These are phyloP conservation scores for Tiliqua scincoides DNA, from an alignment of 2,113 vertebrate species.

Conservation along the genomic window DNA sequence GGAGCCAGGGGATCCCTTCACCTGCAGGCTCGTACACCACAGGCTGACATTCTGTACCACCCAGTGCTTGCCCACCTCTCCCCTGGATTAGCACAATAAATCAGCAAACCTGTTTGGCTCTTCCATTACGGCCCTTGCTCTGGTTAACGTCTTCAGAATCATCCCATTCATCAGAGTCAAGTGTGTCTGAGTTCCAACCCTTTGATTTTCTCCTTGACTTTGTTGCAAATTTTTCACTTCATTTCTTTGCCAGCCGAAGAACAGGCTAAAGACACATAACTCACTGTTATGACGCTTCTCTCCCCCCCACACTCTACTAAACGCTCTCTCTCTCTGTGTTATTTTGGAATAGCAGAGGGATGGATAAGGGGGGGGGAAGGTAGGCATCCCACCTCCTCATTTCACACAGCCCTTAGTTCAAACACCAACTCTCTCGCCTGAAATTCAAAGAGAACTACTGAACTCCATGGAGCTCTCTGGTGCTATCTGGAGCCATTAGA, in stretches of 20 bases:
- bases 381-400: slow-evolving; percentile 15
- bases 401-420: slow-evolving; percentile 31
- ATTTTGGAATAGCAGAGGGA: slow-evolving; percentile 26
- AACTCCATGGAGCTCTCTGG: not conserved
- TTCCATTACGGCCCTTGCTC: slow-evolving; percentile 73
- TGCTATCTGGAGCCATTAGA: slow-evolving; percentile 20
- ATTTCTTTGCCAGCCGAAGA: slow-evolving; percentile 64
- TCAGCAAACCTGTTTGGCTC: slow-evolving; percentile 70
- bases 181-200: slow-evolving; percentile 55
- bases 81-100: slow-evolving; percentile 71
- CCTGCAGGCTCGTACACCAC: slow-evolving; percentile 40
- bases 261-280: slow-evolving; percentile 67
- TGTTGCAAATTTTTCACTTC: slow-evolving; percentile 67
- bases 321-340: slow-evolving; percentile 37
- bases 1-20: slow-evolving; percentile 27
- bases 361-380: not conserved
- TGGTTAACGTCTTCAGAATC: slow-evolving; percentile 73
- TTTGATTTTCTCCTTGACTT: slow-evolving; percentile 71
- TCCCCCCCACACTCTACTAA: not conserved
- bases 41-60: slow-evolving; percentile 70
- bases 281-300: slow-evolving; percentile 31
- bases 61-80: slow-evolving; percentile 71
- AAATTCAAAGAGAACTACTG: slow-evolving; percentile 21
- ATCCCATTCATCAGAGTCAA: slow-evolving; percentile 73
- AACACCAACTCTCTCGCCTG: not conserved